Percentiles rank a stretch among this genome's conserved stretches.
These are phyloP conservation scores for Prietella phreatophila DNA, from an alignment of 2,113 vertebrate species.

Conservation along the genomic window DNA sequence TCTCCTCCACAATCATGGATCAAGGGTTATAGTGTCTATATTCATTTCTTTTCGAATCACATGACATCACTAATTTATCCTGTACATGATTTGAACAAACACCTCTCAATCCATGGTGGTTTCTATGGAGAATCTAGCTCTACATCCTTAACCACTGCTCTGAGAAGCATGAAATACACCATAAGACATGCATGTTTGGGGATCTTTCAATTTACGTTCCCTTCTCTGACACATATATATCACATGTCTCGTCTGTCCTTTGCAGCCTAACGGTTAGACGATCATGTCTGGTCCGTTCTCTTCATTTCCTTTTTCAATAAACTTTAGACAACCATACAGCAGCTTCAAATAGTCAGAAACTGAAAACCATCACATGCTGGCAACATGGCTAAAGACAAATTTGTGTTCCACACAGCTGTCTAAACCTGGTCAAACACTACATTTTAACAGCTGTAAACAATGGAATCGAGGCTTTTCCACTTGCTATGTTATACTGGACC, in stretches of 20 bases:
- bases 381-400: neutral
- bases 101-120: neutral
- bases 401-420: conserved; percentile 31
- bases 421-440: conserved; percentile 28
- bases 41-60: neutral
- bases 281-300: neutral
- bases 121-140: neutral
- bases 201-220: neutral
- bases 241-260: neutral
- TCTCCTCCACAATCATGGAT: neutral
- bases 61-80: neutral
- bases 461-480: conserved; percentile 27
- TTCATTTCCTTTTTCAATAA: conserved; percentile 22
- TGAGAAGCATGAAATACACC: neutral
- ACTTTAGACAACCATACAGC: neutral
- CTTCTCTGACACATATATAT: neutral
- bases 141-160: neutral
- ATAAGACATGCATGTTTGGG: neutral
- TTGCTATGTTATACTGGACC: conserved; percentile 23
- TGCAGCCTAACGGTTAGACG: conserved; percentile 8
- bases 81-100: neutral
- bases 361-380: conserved; percentile 14
- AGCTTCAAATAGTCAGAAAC: conserved; percentile 24
- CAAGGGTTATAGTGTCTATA: neutral
- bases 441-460: conserved; percentile 30